Percentiles rank a stretch among this genome's conserved stretches.
These are phyloP conservation scores for Nomada flava DNA, from an alignment of 2,888 invertebrate genomes.

Conservation along the genomic window DNA sequence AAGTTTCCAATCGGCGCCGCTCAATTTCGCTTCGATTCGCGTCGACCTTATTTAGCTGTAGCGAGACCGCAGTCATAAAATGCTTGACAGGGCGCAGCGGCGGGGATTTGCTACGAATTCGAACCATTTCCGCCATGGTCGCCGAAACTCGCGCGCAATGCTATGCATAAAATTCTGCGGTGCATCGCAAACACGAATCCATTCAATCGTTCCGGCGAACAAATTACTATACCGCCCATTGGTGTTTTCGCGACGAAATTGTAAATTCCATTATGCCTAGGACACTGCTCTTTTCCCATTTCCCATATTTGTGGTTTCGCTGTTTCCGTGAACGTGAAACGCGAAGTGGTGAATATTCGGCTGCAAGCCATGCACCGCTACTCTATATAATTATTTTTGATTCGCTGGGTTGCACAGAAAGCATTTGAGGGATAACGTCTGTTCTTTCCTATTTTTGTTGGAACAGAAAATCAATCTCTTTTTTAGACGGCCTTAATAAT, in stretches of 20 bases:
- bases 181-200: background rate
- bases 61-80: background rate
- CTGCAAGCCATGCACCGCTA: too few relatives aligned
- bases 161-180: conserved; percentile 8
- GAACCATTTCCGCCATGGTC: background rate
- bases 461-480: too few relatives aligned
- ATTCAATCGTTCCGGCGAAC: background rate
- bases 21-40: background rate
- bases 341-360: too few relatives aligned
- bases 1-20: background rate
- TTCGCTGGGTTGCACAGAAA: too few relatives aligned
- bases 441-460: too few relatives aligned
- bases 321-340: background rate
- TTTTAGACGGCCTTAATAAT: too few relatives aligned
- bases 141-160: background rate
- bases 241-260: background rate
- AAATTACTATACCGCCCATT: background rate
- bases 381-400: too few relatives aligned
- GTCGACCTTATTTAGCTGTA: background rate
- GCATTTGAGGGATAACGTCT: too few relatives aligned
- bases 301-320: background rate
- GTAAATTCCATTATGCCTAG: conserved; percentile 17
- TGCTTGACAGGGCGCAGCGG: background rate
- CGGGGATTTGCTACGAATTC: background rate
- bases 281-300: conserved; percentile 2